Conservation (phyloP, 2,888 invertebrate species). For the Furcula furcula region DNA sequence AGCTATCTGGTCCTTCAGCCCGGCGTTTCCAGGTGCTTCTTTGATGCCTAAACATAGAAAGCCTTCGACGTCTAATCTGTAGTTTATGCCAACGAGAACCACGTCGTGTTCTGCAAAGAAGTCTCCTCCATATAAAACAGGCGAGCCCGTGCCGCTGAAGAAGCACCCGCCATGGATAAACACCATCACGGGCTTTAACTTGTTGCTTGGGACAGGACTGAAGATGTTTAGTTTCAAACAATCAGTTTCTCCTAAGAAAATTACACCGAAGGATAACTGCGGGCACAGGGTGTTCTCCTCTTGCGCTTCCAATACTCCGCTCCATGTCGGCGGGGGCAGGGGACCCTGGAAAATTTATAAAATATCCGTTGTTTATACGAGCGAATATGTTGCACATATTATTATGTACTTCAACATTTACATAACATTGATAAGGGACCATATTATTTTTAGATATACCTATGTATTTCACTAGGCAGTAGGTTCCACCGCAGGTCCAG, state of each 20-base stretch:
- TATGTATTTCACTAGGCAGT: no score
- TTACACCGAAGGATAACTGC: slow-evolving; percentile 48
- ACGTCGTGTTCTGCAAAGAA: slow-evolving; percentile 81
- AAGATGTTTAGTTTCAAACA: slow-evolving; percentile 68
- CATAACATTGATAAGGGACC: no score
- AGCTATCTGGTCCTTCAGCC: slow-evolving; percentile 78
- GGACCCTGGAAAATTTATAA: slow-evolving; percentile 56
- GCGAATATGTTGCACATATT: no score
- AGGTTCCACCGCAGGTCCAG: no score
- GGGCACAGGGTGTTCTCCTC: slow-evolving; percentile 68
- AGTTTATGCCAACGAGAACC: slow-evolving; percentile 82
- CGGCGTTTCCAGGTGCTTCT: slow-evolving; percentile 85
- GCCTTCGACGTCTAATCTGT: slow-evolving; percentile 81
- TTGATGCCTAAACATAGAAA: slow-evolving; percentile 83
- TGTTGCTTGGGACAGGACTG: slow-evolving; percentile 39
- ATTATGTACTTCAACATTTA: no score
- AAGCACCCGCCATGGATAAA: slow-evolving; percentile 85
- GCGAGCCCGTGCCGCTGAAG: slow-evolving; percentile 80
- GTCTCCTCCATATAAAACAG: slow-evolving; percentile 82
- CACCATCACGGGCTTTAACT: slow-evolving; percentile 81
- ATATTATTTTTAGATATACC: no score
- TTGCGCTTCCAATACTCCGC: slow-evolving; percentile 61
- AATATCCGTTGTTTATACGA: no score
- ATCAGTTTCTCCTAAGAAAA: slow-evolving; percentile 55
- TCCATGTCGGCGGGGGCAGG: slow-evolving; percentile 62